Evolutionary conservation across 2,113 vertebrate genomes (phyloP).

Genomic region (Tychaedon coryphoeus): DNA sequence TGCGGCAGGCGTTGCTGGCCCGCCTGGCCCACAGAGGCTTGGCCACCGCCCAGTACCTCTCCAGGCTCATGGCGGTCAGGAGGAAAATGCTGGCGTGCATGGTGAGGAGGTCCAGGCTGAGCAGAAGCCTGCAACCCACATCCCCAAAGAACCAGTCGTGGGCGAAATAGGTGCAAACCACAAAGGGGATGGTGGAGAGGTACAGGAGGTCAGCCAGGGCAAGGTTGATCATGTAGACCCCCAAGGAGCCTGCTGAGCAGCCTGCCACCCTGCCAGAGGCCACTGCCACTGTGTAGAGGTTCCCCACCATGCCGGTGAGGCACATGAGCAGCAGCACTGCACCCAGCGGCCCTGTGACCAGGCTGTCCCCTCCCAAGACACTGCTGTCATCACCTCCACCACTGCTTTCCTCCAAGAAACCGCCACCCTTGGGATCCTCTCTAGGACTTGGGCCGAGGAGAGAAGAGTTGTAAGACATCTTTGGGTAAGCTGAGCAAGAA

Average conservation of each 20-base stretch:
- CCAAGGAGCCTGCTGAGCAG: conserved; percentile 76
- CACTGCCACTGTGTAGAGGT: conserved; percentile 79
- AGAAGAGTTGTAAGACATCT: background rate
- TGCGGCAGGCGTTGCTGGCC: background rate
- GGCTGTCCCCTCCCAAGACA: conserved; percentile 37
- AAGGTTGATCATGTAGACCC: conserved; percentile 82
- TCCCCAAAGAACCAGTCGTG: conserved; percentile 86
- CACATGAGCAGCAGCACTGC: conserved; percentile 78
- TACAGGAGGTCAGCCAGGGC: conserved; percentile 86
- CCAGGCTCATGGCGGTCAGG: conserved; percentile 82
- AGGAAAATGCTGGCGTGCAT: conserved; percentile 87
- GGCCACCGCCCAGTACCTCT: conserved; percentile 83
- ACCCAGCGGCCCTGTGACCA: conserved; percentile 73
- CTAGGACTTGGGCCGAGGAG: background rate
- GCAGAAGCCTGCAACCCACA: conserved; percentile 79
- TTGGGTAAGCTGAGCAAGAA: background rate
- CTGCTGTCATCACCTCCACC: background rate
- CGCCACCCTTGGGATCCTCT: background rate
- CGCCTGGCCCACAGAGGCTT: conserved; percentile 69
- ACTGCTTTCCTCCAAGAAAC: background rate
- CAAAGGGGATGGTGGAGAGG: conserved; percentile 87
- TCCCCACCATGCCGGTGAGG: conserved; percentile 77
- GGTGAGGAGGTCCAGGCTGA: conserved; percentile 87
- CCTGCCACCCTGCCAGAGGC: conserved; percentile 66
- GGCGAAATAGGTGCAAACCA: conserved; percentile 84